phyloP scores from a whole-genome alignment of 2,113 vertebrate species.

The Hemichromis elongatus region DNA sequence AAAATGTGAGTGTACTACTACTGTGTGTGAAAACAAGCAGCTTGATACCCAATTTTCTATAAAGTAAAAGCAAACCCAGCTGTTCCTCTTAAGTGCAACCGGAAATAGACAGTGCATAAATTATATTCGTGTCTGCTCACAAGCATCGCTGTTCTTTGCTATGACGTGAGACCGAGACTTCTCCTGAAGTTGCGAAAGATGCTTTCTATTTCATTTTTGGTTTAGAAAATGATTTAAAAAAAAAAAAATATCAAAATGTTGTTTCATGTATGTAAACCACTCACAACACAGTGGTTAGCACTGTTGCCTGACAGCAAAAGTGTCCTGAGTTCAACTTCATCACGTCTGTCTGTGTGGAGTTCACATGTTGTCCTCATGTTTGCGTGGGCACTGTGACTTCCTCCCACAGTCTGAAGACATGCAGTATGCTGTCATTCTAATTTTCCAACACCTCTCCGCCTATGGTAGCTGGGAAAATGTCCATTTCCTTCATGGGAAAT shows the following conservation, averaged over 20 bases:
- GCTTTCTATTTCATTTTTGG: background rate
- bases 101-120: background rate
- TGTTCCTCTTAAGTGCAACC: background rate
- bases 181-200: background rate
- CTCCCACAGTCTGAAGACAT: background rate
- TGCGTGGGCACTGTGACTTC: background rate
- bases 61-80: background rate
- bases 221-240: background rate
- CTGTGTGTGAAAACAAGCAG: background rate
- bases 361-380: fast-evolving
- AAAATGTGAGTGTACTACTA: background rate
- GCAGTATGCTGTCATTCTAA: too few species aligned
- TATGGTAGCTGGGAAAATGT: background rate
- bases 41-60: background rate
- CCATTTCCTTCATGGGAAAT: background rate
- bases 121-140: background rate
- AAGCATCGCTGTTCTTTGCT: background rate
- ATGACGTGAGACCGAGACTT: background rate
- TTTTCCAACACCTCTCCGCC: background rate
- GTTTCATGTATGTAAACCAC: background rate
- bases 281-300: background rate
- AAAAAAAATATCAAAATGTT: background rate
- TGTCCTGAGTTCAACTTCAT: background rate
- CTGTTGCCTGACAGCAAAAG: background rate
- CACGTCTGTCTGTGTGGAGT: background rate